A percentile compares a stretch with the other conserved stretches of the same genome.
Conservation (phyloP, 2,888 invertebrate genomes). For the Leptothorax acervorum region DNA sequence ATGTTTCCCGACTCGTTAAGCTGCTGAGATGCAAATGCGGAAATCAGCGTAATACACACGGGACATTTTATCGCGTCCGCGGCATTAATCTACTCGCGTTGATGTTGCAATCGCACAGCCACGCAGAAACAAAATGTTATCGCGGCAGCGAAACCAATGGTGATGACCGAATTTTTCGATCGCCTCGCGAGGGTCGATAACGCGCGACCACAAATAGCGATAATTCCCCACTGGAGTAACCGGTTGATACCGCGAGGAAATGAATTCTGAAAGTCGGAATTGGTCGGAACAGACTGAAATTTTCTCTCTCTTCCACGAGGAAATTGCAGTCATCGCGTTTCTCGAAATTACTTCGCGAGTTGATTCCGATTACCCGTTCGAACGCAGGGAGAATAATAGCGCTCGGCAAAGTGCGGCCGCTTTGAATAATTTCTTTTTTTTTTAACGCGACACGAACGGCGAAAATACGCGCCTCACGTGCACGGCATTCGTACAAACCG, state of each 20-base stretch:
- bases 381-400: neutral
- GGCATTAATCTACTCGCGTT: neutral
- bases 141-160: neutral
- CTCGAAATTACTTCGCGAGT: neutral
- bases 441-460: neutral
- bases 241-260: neutral
- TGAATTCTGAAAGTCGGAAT: neutral
- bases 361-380: neutral
- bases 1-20: neutral
- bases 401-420: too few relatives aligned
- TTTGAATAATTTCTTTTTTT: constrained; percentile 4
- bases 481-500: constrained; percentile 21
- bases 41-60: neutral
- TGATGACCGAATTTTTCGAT: constrained; percentile 14
- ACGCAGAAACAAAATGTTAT: neutral
- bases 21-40: neutral
- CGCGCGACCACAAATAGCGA: neutral
- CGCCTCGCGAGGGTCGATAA: constrained; percentile 1
- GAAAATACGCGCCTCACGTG: neutral
- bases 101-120: neutral
- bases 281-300: neutral
- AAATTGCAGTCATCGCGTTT: neutral
- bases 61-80: neutral
- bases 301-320: neutral
- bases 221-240: neutral